phyloP scores from a whole-genome alignment of 2,888 invertebrate genomes.

The Caenorhabditis plicata region DNA sequence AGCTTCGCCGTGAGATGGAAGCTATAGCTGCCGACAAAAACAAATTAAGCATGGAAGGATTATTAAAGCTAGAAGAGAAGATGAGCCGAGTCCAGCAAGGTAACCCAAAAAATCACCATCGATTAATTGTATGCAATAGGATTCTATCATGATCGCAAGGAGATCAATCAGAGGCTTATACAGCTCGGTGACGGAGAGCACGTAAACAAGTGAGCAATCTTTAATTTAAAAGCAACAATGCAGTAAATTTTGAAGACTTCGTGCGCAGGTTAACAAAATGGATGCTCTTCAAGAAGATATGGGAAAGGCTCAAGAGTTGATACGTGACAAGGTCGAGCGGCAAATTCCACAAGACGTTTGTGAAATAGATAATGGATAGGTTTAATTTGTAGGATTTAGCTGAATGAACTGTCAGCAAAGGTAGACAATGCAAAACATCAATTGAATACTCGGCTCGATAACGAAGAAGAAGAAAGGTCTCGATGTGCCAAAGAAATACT shows the following conservation, averaged over 20 bases:
- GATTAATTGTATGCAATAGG: too few relatives aligned
- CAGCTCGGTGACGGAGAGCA: constrained; percentile 34
- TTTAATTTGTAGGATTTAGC: constrained; percentile 36
- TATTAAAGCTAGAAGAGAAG: constrained; percentile 63
- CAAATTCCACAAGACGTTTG: constrained; percentile 63
- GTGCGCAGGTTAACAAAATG: constrained; percentile 52
- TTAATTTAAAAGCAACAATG: background rate
- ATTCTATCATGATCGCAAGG: constrained; percentile 39
- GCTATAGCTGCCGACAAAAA: constrained; percentile 64
- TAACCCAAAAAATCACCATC: constrained; percentile 2
- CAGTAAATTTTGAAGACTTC: constrained; percentile 20
- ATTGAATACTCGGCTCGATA: constrained; percentile 58
- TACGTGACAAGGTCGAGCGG: constrained; percentile 62
- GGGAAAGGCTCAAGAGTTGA: constrained; percentile 58
- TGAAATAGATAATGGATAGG: background rate
- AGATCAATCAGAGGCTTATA: constrained; percentile 27
- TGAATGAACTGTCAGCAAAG: constrained; percentile 62
- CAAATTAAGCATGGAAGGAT: constrained; percentile 64
- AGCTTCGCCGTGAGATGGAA: constrained; percentile 64
- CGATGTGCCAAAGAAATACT: background rate
- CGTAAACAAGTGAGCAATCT: constrained; percentile 22
- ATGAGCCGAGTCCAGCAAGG: constrained; percentile 61
- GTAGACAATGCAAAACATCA: constrained; percentile 63
- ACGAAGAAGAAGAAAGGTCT: constrained; percentile 62
- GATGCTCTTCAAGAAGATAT: constrained; percentile 61